Evolutionary conservation across 2,113 vertebrate species (phyloP), one percentile per base, ranked within the genome.

Genomic region (Anhinga rufa): DNA sequence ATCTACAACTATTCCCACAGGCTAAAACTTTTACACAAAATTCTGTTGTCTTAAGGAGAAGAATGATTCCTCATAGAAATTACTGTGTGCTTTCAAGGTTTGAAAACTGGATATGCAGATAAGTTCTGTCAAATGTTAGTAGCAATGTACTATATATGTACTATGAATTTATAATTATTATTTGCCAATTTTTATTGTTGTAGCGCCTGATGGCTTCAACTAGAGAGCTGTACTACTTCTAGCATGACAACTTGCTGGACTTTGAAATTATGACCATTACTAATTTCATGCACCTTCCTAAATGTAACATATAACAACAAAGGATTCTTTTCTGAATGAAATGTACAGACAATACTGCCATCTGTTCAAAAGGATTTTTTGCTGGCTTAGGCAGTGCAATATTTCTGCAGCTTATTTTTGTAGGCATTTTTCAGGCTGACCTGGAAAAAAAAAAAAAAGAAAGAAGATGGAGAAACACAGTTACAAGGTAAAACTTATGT

Each of bases 371-470:
- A 88, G 3, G 6, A 58, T 12, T 55, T 88, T 91, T 89, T 79
- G 2, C 28, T 75, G 11, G 32, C 7, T 60, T 82, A 60, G 9
- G 51, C 9, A 66, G 7, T n/a, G 11, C 5, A 72, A 24, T 55
- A 82, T 60, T 82, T 84, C n/a, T 71, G 22, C 17, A 68, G 7
- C 13, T 19, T 68, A n/a, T 51, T 75, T 91, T 49, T 62, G 18
- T 46, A 68, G 3, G 5, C 13, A 76, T 88, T 64, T 55, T 88
- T 76, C 38, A 85, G 9, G 58, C 6, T 83, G 32, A 36, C 16
- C 0, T 1, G 5, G 2, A 1, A 6, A 10, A 28, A 8, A 31
- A 18, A 28, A 16, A 24, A 7, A 12, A 17, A 2, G 15, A 60
- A 31, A 46, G 57, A 28, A 13, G 1, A 17, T 9, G 5, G 31